phyloP scores from a whole-genome alignment of 1,140 invertebrate species.

The Choristoneura fumiferana region DNA sequence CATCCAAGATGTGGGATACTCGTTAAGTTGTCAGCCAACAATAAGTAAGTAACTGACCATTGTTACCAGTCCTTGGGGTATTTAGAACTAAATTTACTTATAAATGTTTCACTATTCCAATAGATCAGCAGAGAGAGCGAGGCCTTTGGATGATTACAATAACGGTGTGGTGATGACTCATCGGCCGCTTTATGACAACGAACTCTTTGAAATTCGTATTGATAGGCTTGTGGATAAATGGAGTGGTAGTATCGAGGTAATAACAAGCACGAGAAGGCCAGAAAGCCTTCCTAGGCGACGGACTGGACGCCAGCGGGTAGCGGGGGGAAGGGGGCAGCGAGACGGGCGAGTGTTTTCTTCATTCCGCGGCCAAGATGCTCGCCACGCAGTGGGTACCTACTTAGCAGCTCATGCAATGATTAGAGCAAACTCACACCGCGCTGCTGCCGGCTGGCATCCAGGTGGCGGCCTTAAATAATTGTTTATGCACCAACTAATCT shows the following conservation, averaged over 20 bases:
- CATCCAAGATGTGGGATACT: conserved; percentile 92
- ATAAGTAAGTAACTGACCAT: conserved; percentile 56
- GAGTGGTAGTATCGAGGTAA: conserved; percentile 92
- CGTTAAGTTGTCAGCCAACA: conserved; percentile 91
- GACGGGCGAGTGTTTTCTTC: too few relatives aligned
- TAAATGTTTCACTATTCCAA: conserved; percentile 10
- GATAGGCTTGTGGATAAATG: conserved; percentile 94
- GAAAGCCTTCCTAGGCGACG: too few relatives aligned
- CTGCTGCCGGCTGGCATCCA: too few relatives aligned
- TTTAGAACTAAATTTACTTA: conserved; percentile 10
- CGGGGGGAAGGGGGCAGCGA: too few relatives aligned
- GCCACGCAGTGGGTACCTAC: too few relatives aligned
- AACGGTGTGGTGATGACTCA: conserved; percentile 96
- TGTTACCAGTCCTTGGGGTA: background rate
- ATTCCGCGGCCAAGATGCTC: too few relatives aligned
- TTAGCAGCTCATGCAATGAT: too few relatives aligned
- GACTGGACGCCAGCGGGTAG: too few relatives aligned
- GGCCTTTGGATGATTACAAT: conserved; percentile 96
- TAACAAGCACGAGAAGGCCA: background rate
- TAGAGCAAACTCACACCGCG: too few relatives aligned
- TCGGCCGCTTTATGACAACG: conserved; percentile 90
- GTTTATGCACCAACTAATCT: too few relatives aligned
- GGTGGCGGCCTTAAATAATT: too few relatives aligned
- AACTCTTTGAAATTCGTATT: conserved; percentile 96
- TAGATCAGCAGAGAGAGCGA: conserved; percentile 90